phyloP scores from a whole-genome alignment of 92 coral and sea anemone species.

The Parazoanthus swiftii region DNA sequence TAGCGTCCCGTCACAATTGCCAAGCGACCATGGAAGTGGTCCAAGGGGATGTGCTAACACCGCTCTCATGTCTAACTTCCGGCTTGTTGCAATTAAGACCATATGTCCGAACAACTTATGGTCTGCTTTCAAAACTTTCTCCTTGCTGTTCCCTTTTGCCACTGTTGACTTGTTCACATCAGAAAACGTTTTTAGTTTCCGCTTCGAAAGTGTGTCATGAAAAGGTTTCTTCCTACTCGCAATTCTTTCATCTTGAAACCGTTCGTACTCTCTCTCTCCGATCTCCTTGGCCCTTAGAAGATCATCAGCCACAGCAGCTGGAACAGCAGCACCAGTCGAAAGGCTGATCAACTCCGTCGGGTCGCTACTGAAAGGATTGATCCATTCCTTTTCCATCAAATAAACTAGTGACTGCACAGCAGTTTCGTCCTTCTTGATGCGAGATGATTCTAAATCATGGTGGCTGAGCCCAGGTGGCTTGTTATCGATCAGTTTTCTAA shows the following conservation, averaged over 20 bases:
- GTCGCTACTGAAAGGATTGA: constrained; percentile 48
- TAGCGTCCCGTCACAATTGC: constrained; percentile 12
- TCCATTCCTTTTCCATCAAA: constrained; percentile 54
- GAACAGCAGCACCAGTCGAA: constrained; percentile 52
- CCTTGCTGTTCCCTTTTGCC: constrained; percentile 50
- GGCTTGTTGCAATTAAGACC: constrained; percentile 57
- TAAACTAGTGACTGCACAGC: constrained; percentile 45
- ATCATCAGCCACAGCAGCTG: constrained; percentile 49
- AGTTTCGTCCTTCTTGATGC: constrained; percentile 48
- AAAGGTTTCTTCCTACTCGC: constrained; percentile 46
- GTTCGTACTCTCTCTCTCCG: constrained; percentile 46
- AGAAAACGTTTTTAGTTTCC: background rate
- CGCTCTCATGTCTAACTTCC: constrained; percentile 59
- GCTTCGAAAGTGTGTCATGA: constrained; percentile 56
- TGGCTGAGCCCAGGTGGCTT: constrained; percentile 37
- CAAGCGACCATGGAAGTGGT: background rate
- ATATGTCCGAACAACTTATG: constrained; percentile 62
- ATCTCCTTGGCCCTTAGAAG: constrained; percentile 36
- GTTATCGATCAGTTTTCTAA: constrained; percentile 52
- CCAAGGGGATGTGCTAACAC: constrained; percentile 52
- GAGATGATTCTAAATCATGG: constrained; percentile 47
- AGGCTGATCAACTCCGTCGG: constrained; percentile 40
- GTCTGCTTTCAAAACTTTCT: constrained; percentile 63
- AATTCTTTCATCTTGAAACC: constrained; percentile 43
- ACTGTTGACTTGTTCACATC: background rate